Percentiles rank a stretch among this genome's conserved stretches.
Evolutionary conservation across 2,113 vertebrate genomes (phyloP).

Genomic region (Ceuthmochares aereus): DNA sequence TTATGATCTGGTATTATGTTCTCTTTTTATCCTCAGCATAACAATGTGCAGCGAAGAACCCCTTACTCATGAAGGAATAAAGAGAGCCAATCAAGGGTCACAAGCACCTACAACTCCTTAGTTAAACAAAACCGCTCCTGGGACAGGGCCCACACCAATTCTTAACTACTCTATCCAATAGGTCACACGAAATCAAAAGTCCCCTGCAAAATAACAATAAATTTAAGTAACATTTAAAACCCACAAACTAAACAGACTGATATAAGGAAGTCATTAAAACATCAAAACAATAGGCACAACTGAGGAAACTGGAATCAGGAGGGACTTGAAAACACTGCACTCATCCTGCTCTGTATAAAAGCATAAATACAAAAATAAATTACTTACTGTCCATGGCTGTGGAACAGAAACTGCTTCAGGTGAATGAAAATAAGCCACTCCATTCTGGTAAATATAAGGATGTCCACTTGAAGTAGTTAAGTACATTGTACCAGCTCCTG

Average conservation of each 20-base stretch:
- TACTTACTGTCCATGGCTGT: conserved; percentile 85
- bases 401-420: conserved; percentile 73
- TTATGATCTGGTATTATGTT: neutral
- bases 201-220: neutral
- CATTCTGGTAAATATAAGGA: conserved; percentile 88
- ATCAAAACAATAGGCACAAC: rapidly evolving
- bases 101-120: neutral
- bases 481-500: conserved; percentile 79
- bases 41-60: neutral
- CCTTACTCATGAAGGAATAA: neutral
- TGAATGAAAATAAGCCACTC: conserved; percentile 87
- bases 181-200: neutral
- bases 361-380: neutral
- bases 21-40: neutral
- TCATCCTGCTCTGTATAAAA: neutral
- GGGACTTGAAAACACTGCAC: neutral
- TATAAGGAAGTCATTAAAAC: neutral
- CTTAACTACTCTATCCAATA: neutral
- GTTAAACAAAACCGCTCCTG: neutral
- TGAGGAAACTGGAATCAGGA: neutral
- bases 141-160: neutral
- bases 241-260: neutral
- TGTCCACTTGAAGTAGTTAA: conserved; percentile 85
- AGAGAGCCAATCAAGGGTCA: neutral
- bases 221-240: neutral